Evolutionary conservation across 2,888 invertebrate genomes (phyloP), one percentile per base, ranked within the genome.

Genomic region (Tetrapedia diversipes): DNA sequence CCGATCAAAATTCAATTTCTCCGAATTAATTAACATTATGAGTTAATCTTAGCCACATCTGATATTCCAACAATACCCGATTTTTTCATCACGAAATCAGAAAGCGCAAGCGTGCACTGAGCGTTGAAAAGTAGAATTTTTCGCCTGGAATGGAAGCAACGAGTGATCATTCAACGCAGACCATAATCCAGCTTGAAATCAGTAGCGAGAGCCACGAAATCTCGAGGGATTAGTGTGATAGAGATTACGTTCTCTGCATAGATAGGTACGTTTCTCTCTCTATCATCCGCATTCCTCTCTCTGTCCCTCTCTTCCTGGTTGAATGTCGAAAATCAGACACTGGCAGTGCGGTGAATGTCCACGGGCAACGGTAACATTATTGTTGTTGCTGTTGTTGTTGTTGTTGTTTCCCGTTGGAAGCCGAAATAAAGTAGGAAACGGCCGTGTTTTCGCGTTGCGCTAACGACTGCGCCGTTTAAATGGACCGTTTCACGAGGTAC

Each of bases 361-460:
- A 56, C 49, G 37, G 56, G 37, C n/a, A 61, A 54, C 57, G 65
- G 32, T 22, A 11, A 67, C 72, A 68, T 79, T 77, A 76, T 70
- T 66, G 70, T 65, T 71, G 80, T 64, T 74, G 53, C 47, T 51
- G 69, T 73, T 73, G 80, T 74, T 78, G 73, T 70, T n/a, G n/a
- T n/a, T n/a, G n/a, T n/a, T n/a, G n/a, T n/a, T n/a, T 69, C 47
- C 65, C 63, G 74, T 61, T 84, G 82, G 84, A 83, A 78, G 84
- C 81, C 66, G 68, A 80, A 80, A 82, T 82, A 83, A 83, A 83
- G 53, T 75, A 72, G 61, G 59, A 51, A 70, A 76, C 73, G 69
- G 49, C 27, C 34, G 43, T 70, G 80, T 80, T 81, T 81, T 84
- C 71, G 76, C 65, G 75, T 77, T 70, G 71, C 69, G 77, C 83